Evolutionary conservation across 2,113 vertebrate species (phyloP), one percentile per base, ranked within the genome.

Genomic region (Chionis minor): DNA sequence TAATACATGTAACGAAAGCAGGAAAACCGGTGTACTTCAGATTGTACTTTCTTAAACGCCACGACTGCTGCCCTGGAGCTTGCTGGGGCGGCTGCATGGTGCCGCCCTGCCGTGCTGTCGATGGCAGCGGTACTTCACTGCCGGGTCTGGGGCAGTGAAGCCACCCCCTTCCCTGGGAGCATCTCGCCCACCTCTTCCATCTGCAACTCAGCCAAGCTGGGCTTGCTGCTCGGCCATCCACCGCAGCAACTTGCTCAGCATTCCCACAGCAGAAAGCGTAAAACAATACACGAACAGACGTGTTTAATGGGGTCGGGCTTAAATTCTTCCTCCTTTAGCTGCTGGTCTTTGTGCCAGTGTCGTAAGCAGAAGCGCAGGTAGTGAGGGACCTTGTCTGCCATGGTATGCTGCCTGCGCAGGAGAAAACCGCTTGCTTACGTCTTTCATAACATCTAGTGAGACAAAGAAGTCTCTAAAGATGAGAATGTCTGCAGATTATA

Each of bases 351-450:
- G n/a, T 23, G 56, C 24, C 23, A 26, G 26, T 4, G 23, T 8
- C 28, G 20, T 40, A 62, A 67, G 55, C 28, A 66, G 32, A 40
- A 85, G 47, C 63, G n/a, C 51, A 28, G 38, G 33, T 72, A 65
- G 38, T 6, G 2, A 44, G 8, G 19, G 73, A 40, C 45, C 45
- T 59, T 19, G 55, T 58, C 49, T 58, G 4, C 23, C 71, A 40
- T 8, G 8, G 0, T 10, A 0, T 28, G 12, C 33, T 30, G 44
- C 28, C 56, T 62, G 22, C 3, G 28, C 32, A 4, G 19, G 49
- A 54, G 30, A 30, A 44, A 80, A 86, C 18, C 2, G 12, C 12
- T 26, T 47, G 67, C 18, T 69, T 3, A 0, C 10, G 3, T 21
- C 32, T 47, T 40, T 33, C 44, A 15, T 51, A 23, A 62, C 49